Evolutionary conservation across 2,113 vertebrate species (phyloP), one percentile per base, ranked within the genome.

Genomic region (Anoplopoma fimbria): DNA sequence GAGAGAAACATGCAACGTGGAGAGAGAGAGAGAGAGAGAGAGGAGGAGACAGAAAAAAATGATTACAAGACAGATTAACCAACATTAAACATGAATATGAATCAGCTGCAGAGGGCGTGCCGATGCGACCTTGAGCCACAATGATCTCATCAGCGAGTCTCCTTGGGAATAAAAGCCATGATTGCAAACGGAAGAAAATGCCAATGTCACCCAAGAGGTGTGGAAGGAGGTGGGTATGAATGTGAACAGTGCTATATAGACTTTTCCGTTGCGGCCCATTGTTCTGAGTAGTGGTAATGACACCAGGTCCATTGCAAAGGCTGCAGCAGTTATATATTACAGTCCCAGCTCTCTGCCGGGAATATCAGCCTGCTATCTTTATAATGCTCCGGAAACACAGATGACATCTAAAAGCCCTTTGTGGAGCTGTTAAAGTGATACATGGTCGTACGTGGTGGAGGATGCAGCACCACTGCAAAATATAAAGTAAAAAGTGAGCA

Each of bases 271-370:
- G 36, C 2, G 69, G 87, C 4, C 65, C 70, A 69, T 89, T 90
- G 72, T 87, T 88, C 77, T 85, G 86, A 89, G 80, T 69, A 12
- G 85, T 82, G 77, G 86, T 88, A 84, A 92, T 80, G 87, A 85
- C 82, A 77, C 45, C 36, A 12, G 79, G 84, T 74, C 61, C 63
- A 58, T 61, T 74, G 68, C 76, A 65, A 73, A 75, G 70, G 69
- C 74, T 71, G 81, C 70, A 82, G 82, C 38, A 29, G 81, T 74
- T 62, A 87, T 85, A 82, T 73, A 87, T 80, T 76, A 82, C 63
- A 81, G 71, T 15, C 17, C 29, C 0, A 7, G 33, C 33, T 58
- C 82, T 85, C 87, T 69, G 53, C 79, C 49, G 87, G 83, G 81
- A 88, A 82, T 67, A 89, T 82, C 88, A 47, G 60, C 60, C 81